These are phyloP conservation scores for Tiliacea citrago DNA, from an alignment of 2,888 invertebrate species.

Conservation along the genomic window DNA sequence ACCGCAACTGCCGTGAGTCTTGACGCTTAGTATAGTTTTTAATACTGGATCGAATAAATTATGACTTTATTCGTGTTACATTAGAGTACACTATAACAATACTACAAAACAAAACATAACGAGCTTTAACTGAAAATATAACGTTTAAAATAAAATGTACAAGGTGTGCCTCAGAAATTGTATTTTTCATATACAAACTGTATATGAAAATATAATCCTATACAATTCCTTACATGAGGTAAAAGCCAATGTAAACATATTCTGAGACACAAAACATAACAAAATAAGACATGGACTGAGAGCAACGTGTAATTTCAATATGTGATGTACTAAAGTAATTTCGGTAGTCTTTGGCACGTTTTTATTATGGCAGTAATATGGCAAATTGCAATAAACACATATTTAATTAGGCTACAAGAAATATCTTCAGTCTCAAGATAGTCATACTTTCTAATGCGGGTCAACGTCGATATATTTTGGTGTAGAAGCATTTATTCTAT, in stretches of 20 bases:
- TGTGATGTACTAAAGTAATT: constrained; percentile 30
- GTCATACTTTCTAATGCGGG: background rate
- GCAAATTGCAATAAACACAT: constrained; percentile 46
- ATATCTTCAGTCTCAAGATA: constrained; percentile 23
- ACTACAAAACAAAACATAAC: constrained; percentile 56
- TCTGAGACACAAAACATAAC: constrained; percentile 49
- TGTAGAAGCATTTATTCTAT: background rate
- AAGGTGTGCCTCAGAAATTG: constrained; percentile 43
- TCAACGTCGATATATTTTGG: constrained; percentile 7
- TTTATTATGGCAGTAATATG: constrained; percentile 55
- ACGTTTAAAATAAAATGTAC: constrained; percentile 50
- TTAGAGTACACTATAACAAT: constrained; percentile 49
- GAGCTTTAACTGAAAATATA: constrained; percentile 54
- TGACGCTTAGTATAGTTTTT: constrained; percentile 2
- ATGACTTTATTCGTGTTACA: constrained; percentile 24
- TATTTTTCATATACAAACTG: constrained; percentile 30
- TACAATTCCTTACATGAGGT: constrained; percentile 7
- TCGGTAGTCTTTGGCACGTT: constrained; percentile 55
- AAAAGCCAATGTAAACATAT: constrained; percentile 20
- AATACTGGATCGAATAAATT: constrained; percentile 23
- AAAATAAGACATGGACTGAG: constrained; percentile 34
- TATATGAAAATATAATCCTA: constrained; percentile 1
- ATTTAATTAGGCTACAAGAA: constrained; percentile 3
- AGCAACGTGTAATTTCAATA: constrained; percentile 31
- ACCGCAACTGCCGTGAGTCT: background rate